A percentile compares a stretch with the other conserved stretches of the same genome.
Conservation (phyloP, 2,888 invertebrate species). For the Phyllotreta cruciferae region DNA sequence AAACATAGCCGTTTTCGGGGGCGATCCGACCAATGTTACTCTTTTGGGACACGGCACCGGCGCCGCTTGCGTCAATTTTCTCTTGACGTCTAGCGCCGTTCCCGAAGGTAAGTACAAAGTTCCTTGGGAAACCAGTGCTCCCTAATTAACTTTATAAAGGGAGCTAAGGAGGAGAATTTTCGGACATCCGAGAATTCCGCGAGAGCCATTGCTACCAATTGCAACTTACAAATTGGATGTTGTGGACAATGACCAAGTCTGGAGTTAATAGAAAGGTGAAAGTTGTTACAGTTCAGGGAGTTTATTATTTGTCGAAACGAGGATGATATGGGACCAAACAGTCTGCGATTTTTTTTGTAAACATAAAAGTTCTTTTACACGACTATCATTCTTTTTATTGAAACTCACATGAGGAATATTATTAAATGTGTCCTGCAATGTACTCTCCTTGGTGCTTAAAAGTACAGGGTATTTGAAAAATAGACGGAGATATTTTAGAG, state of each 20-base stretch:
- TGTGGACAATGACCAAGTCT: background rate
- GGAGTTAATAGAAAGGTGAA: no score
- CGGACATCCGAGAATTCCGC: constrained; percentile 7
- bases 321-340: no score
- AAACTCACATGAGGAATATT: no score
- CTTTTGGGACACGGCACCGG: constrained; percentile 96
- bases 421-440: no score
- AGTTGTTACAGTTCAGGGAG: no score
- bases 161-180: constrained; percentile 9
- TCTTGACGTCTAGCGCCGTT: constrained; percentile 92
- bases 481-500: no score
- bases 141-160: constrained; percentile 20
- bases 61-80: constrained; percentile 93
- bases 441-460: no score
- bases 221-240: constrained; percentile 11
- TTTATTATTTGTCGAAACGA: no score
- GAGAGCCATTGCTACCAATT: constrained; percentile 8
- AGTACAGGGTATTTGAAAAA: no score
- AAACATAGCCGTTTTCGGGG: constrained; percentile 94
- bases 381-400: no score
- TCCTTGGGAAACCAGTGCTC: constrained; percentile 24
- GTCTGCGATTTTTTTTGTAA: no score
- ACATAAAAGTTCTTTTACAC: no score
- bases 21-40: constrained; percentile 91
- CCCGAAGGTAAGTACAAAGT: constrained; percentile 76